phyloP scores from a whole-genome alignment of 2,888 invertebrate species.

The Melieria crassipennis region DNA sequence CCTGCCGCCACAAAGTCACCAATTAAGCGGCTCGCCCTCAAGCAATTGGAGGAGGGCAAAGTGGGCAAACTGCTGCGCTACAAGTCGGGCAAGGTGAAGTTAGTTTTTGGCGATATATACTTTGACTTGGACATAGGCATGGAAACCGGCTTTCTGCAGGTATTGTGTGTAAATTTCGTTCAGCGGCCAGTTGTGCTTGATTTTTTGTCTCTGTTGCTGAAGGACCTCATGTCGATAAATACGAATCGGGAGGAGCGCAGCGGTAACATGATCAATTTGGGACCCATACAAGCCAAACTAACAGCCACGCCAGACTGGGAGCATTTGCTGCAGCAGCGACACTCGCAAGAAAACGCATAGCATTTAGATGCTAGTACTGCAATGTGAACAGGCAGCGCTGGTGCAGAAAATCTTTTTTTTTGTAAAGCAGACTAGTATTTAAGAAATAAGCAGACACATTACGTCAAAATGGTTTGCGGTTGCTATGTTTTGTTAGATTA shows the following conservation, averaged over 20 bases:
- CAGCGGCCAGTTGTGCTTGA: neutral
- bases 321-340: constrained; percentile 55
- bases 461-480: no score
- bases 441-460: no score
- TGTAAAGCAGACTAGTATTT: neutral
- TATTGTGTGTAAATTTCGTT: constrained; percentile 5
- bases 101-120: constrained; percentile 69
- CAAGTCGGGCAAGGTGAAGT: constrained; percentile 70
- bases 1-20: constrained; percentile 29
- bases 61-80: constrained; percentile 71
- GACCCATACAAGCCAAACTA: constrained; percentile 69
- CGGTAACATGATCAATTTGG: constrained; percentile 70
- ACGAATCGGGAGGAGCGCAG: constrained; percentile 69
- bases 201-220: neutral
- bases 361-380: constrained; percentile 8
- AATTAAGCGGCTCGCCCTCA: constrained; percentile 31
- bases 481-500: no score
- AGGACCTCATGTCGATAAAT: constrained; percentile 70
- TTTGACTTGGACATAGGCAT: constrained; percentile 72
- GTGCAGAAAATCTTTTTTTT: neutral
- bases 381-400: no score
- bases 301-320: constrained; percentile 71
- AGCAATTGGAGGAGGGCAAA: constrained; percentile 69
- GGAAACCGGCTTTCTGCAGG: constrained; percentile 70
- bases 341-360: constrained; percentile 37